These are phyloP conservation scores for Calameuta filiformis DNA, from an alignment of 2,888 invertebrate genomes.

Conservation along the genomic window DNA sequence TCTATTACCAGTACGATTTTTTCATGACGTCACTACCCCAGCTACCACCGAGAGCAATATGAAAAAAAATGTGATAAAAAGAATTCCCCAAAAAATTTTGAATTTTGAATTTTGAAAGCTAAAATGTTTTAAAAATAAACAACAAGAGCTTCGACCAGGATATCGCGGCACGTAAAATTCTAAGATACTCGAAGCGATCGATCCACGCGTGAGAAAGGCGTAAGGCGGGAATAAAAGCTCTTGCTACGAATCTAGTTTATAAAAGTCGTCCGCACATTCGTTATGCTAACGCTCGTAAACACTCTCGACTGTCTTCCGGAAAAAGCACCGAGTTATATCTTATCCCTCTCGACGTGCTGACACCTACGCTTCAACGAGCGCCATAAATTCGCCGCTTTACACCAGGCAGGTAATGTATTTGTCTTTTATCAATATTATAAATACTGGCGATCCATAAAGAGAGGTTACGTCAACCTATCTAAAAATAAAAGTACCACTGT, in stretches of 20 bases:
- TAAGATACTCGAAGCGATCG: neutral
- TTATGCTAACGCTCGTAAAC: constrained; percentile 38
- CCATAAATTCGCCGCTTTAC: constrained; percentile 45
- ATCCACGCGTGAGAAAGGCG: neutral
- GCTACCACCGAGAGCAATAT: neutral
- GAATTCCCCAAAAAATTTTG: too few species aligned
- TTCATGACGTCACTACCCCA: neutral
- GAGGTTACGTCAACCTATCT: constrained; percentile 31
- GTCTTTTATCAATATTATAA: constrained; percentile 47
- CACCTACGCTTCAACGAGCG: constrained; percentile 35
- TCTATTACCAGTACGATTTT: neutral
- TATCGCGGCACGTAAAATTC: neutral
- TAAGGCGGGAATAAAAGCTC: neutral
- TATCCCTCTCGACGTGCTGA: constrained; percentile 32
- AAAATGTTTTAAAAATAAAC: neutral
- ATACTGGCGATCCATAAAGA: constrained; percentile 35
- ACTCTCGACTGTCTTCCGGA: neutral
- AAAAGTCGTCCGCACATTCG: constrained; percentile 39
- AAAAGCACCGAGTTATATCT: constrained; percentile 7
- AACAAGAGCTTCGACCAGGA: neutral
- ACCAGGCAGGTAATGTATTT: constrained; percentile 46
- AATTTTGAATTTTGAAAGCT: neutral
- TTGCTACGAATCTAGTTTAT: constrained; percentile 30
- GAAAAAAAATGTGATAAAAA: neutral
- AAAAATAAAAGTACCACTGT: neutral